Evolutionary conservation across 2,888 invertebrate genomes (phyloP), one percentile per base, ranked within the genome.

Genomic region (Sphecodes monilicornis): DNA sequence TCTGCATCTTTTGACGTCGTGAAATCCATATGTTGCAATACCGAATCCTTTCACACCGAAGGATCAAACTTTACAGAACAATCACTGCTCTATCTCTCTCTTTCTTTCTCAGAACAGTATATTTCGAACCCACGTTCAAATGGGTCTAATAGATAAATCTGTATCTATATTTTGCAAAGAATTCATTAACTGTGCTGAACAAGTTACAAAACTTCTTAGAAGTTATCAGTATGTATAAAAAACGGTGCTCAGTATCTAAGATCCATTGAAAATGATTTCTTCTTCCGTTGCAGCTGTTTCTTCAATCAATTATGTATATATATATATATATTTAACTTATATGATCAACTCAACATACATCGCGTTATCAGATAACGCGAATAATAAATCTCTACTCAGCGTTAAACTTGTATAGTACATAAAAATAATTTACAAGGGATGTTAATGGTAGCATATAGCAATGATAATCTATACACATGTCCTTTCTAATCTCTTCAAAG

Each of bases 401-500:
- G 73, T 69, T 69, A 78, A 78, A 81, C 68, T 87, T 73, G 36
- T 87, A 85, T 80, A 76, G 75, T 69, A 88, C 75, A 78, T 46
- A 78, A 68, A 82, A 79, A 86, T 85, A 86, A 90, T 82, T 88
- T 89, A 86, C 88, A 84, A 66, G 50, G 79, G 71, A 70, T 77
- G 46, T 80, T 76, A 57, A 69, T 66, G 54, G 43, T 71, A 70
- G 68, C 43, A 43, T 83, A 72, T 69, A 78, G 71, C 73, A 80
- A 82, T 80, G 68, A 66, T 78, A 50, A 29, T 72, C 46, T 50
- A 50, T 80, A 80, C 69, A 71, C 69, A 64, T 50, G 72, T 78
- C 18, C 43, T 54, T 80, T 54, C 29, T 54, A 57, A 69, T 41
- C 18, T 70, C 76, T 43, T 73, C 32, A n/a, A 73, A 89, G 71